Evolutionary conservation across 2,113 vertebrate species (phyloP).

Genomic region (Entelurus aequoreus): DNA sequence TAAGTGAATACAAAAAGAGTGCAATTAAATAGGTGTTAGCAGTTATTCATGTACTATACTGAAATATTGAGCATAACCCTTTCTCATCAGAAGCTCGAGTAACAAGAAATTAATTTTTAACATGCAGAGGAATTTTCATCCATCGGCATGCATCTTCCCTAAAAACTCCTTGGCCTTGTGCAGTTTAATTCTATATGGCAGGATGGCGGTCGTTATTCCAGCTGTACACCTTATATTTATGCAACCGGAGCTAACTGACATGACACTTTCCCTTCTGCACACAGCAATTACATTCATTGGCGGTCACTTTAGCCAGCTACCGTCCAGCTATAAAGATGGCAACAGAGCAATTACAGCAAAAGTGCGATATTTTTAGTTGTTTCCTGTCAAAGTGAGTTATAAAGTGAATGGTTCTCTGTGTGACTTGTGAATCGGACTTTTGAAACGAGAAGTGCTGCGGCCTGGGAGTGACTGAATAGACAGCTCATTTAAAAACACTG

Average conservation of each 20-base stretch:
- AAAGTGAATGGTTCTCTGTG: conserved; percentile 66
- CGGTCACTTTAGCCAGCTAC: conserved; percentile 66
- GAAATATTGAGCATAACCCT: conserved; percentile 24
- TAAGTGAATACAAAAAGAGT: conserved; percentile 46
- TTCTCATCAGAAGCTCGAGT: conserved; percentile 26
- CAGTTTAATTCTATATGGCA: conserved; percentile 42
- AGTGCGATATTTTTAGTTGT: conserved; percentile 75
- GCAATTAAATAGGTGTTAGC: conserved; percentile 16
- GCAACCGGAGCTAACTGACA: conserved; percentile 65
- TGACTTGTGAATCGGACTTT: conserved; percentile 44
- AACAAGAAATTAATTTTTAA: conserved; percentile 40
- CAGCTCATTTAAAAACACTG: conserved; percentile 22
- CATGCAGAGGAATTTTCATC: conserved; percentile 27
- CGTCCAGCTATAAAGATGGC: conserved; percentile 68
- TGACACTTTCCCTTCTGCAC: conserved; percentile 60
- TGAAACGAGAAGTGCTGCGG: conserved; percentile 33
- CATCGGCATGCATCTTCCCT: conserved; percentile 34
- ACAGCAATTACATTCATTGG: conserved; percentile 73
- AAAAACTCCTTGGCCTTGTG: conserved; percentile 49
- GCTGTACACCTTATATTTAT: conserved; percentile 64
- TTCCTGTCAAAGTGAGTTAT: conserved; percentile 65
- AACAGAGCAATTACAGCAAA: conserved; percentile 68
- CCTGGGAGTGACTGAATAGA: conserved; percentile 30
- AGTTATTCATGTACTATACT: conserved; percentile 15
- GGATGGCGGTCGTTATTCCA: conserved; percentile 58